Conservation (phyloP, 2,888 invertebrate genomes). For the Hermaeophaga mercurialis region DNA sequence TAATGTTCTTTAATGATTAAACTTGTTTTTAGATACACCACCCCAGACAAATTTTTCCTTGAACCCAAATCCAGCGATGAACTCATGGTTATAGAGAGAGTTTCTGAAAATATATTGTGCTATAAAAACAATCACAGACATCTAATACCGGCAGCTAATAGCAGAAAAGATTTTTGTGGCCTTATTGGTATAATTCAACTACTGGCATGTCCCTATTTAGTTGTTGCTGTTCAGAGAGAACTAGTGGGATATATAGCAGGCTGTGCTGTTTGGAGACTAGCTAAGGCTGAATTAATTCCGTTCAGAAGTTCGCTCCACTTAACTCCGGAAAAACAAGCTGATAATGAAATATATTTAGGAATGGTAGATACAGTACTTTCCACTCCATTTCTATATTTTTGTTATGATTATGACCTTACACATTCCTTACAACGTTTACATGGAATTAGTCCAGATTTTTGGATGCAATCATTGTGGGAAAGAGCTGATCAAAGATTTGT, state of each 20-base stretch:
- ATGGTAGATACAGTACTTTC: conserved; percentile 84
- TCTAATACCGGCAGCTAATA: conserved; percentile 64
- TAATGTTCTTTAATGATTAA: neutral
- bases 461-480: conserved; percentile 76
- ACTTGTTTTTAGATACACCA: conserved; percentile 70
- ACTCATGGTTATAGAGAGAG: conserved; percentile 83
- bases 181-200: conserved; percentile 85
- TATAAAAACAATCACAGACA: conserved; percentile 60
- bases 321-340: conserved; percentile 78
- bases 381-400: conserved; percentile 90
- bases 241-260: conserved; percentile 81
- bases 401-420: conserved; percentile 91
- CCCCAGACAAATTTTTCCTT: conserved; percentile 88
- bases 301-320: conserved; percentile 86
- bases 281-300: conserved; percentile 82
- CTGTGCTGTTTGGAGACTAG: conserved; percentile 78
- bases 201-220: conserved; percentile 83
- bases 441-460: conserved; percentile 81
- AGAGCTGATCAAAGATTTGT: conserved; percentile 88
- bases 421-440: conserved; percentile 89
- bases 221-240: conserved; percentile 85
- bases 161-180: conserved; percentile 77
- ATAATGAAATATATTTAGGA: conserved; percentile 81
- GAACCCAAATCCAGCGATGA: conserved; percentile 79
- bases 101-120: conserved; percentile 54